phyloP scores from a whole-genome alignment of 2,797 vertebrate species.

The Telmatherina bonti region DNA sequence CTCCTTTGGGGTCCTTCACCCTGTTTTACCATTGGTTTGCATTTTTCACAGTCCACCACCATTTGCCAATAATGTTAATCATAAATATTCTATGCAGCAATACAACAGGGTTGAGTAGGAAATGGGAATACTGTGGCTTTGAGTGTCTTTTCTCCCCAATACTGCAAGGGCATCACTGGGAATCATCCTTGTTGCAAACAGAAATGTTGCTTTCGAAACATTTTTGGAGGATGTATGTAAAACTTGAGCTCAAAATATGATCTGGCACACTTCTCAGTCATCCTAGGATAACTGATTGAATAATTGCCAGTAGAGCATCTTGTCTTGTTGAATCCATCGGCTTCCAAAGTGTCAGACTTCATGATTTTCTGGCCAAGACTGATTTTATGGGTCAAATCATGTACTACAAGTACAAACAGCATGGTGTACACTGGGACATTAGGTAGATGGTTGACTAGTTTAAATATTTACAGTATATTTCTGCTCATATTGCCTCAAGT shows the following conservation, averaged over 20 bases:
- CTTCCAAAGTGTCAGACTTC: constrained; percentile 20
- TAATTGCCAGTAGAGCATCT: constrained; percentile 42
- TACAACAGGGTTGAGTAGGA: constrained; percentile 19
- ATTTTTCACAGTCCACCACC: constrained; percentile 65
- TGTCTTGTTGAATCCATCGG: constrained; percentile 33
- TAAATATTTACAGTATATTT: background rate
- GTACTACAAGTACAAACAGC: constrained; percentile 21
- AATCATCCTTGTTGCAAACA: background rate
- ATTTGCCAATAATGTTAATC: constrained; percentile 65
- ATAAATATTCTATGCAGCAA: constrained; percentile 65
- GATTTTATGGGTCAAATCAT: background rate
- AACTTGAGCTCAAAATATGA: constrained; percentile 21
- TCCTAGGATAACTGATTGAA: constrained; percentile 7
- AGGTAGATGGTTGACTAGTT: background rate
- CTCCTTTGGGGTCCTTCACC: constrained; percentile 64
- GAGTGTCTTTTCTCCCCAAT: background rate
- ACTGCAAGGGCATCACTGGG: background rate
- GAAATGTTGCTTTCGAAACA: background rate
- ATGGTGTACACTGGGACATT: background rate
- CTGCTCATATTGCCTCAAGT: background rate
- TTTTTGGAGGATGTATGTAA: constrained; percentile 10
- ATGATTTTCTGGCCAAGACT: constrained; percentile 29
- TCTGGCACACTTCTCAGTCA: constrained; percentile 13
- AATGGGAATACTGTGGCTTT: constrained; percentile 12
- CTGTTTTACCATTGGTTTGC: constrained; percentile 64